A percentile compares a stretch with the other conserved stretches of the same genome.
phyloP scores from a whole-genome alignment of 2,113 vertebrate genomes.

The Elgaria multicarinata region DNA sequence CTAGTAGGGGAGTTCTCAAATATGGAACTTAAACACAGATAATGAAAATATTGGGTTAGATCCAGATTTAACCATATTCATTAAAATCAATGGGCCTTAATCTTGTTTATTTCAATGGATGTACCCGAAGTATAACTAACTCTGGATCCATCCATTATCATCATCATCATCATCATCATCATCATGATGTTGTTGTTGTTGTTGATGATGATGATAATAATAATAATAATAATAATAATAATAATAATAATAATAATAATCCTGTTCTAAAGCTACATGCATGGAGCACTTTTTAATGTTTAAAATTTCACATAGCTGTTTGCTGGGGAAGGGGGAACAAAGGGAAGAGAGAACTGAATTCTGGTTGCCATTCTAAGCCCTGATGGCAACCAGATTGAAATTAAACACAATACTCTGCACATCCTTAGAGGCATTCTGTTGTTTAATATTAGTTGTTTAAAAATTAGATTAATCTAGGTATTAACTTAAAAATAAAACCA shows the following conservation, averaged over 20 bases:
- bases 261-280: neutral
- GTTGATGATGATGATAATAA: too few relatives aligned
- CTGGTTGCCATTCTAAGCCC: neutral
- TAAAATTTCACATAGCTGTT: neutral
- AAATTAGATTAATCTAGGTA: neutral
- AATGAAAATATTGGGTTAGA: neutral
- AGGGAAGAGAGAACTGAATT: neutral
- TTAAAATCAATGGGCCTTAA: neutral
- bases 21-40: neutral
- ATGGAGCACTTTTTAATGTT: neutral
- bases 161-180: too few relatives aligned
- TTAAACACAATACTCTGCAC: neutral
- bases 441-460: neutral
- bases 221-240: too few relatives aligned
- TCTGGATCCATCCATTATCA: neutral
- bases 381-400: neutral
- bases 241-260: neutral
- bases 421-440: neutral
- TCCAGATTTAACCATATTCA: neutral
- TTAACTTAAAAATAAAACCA: neutral
- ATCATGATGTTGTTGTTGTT: too few relatives aligned
- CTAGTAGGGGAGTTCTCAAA: neutral
- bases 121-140: neutral
- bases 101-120: neutral
- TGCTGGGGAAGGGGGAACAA: neutral